Evolutionary conservation across 1,140 invertebrate species (phyloP).

Genomic region (Neodiprion lecontei): DNA sequence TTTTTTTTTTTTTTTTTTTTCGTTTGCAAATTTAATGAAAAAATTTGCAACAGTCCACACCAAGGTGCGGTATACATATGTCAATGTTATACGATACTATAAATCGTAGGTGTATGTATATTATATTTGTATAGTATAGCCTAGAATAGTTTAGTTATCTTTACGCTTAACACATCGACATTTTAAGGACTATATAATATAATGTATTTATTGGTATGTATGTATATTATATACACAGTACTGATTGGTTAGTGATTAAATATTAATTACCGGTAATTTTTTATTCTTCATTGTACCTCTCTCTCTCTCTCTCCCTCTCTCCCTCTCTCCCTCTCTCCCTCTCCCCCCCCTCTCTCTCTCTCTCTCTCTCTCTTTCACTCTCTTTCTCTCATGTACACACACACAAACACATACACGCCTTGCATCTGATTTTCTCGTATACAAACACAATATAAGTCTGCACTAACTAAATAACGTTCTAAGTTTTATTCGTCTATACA

Average conservation of each 20-base stretch:
- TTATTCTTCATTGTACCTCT: neutral
- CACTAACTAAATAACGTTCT: too few species aligned
- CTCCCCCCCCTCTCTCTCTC: neutral
- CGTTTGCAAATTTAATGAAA: neutral
- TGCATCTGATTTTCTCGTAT: too few species aligned
- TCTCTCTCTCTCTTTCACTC: neutral
- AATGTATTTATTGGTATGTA: conserved; percentile 33
- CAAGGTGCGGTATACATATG: neutral
- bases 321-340: neutral
- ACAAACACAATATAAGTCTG: too few species aligned
- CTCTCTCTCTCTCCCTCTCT: neutral
- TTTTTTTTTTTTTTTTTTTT: conserved; percentile 17
- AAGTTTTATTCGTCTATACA: too few species aligned
- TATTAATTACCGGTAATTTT: conserved; percentile 43
- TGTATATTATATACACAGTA: conserved; percentile 52
- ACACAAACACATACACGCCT: neutral
- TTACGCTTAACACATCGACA: conserved; percentile 55
- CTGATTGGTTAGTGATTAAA: conserved; percentile 60
- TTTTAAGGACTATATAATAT: conserved; percentile 4
- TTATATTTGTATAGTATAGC: neutral
- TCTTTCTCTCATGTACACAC: neutral
- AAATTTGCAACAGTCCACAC: neutral
- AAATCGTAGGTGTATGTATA: neutral
- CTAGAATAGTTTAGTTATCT: conserved; percentile 20
- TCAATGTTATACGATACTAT: neutral